Evolutionary conservation across 2,113 vertebrate genomes (phyloP), one percentile per base, ranked within the genome.

Genomic region (Oncorhynchus mykiss): DNA sequence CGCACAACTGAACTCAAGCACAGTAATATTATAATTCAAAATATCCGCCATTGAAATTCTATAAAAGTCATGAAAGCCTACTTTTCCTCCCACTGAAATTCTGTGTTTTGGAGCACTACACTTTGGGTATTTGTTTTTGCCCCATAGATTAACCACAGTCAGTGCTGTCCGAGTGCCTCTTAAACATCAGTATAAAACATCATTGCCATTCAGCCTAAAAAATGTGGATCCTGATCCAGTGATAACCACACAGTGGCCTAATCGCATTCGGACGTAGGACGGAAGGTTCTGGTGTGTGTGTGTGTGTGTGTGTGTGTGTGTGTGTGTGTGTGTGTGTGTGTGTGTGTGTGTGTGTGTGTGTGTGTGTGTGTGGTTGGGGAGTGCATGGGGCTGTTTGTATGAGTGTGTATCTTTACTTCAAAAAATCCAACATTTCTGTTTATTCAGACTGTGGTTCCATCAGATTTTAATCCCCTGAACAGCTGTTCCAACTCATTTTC

Each of bases 401-500:
- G 14, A 49, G 39, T 77, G 71, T 81, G 82, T 78, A 81, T 75
- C 79, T 86, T 83, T 87, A 78, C 84, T 88, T 85, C 67, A 18
- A 78, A 81, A 89, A 86, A 81, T 85, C 77, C 75, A 79, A 81
- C 80, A 70, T 86, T 82, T 90, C 79, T 90, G 87, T 91, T 91
- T 88, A 89, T 88, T 88, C 88, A 88, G 80, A 88, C 80, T 84
- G 76, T 2, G 72, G 77, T 81, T 91, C 88, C 88, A 86, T 88
- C 80, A 82, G 83, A 88, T 91, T 90, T 87, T 87, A 92, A 93
- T 91, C 89, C 85, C 66, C 80, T 34, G 59, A 91, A 86, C 91
- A 93, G 92, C 90, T 92, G 92, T 84, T 93, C 84, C 79, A 88
- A 89, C 85, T 92, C 88, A 90, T 90, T 91, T 83, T 89, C 83